phyloP scores from a whole-genome alignment of 1,140 invertebrate genomes.

The Bombus cullumanus region DNA sequence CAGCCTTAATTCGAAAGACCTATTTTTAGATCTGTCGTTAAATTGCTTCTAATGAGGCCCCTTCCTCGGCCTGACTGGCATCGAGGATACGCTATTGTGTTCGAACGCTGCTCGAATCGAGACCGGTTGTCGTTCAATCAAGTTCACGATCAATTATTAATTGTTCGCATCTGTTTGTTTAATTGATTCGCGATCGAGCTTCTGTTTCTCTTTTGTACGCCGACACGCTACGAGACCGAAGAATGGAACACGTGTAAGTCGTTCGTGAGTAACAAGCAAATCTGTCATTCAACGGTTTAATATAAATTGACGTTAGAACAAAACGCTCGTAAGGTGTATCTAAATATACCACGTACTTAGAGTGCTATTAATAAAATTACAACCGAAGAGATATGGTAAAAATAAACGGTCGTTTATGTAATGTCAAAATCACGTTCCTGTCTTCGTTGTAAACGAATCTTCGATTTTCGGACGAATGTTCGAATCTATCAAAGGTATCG shows the following conservation, averaged over 20 bases:
- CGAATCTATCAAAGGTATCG: no score
- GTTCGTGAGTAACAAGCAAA: not conserved
- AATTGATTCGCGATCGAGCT: not conserved
- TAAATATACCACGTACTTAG: not conserved
- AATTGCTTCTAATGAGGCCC: conserved; percentile 72
- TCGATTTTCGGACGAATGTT: no score
- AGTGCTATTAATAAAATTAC: not conserved
- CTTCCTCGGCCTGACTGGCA: conserved; percentile 8
- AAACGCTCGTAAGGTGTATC: not conserved
- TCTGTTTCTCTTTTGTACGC: not conserved
- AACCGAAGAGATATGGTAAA: not conserved
- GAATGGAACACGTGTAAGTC: not conserved
- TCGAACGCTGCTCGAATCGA: conserved; percentile 26
- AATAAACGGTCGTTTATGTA: no score
- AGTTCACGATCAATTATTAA: conserved; percentile 41
- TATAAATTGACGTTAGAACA: not conserved
- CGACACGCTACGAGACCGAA: not conserved
- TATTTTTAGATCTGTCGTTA: conserved; percentile 74
- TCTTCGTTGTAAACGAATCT: not conserved
- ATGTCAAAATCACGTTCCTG: not conserved
- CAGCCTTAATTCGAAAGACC: conserved; percentile 65
- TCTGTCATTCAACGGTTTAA: not conserved
- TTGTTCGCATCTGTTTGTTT: not conserved
- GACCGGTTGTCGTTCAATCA: conserved; percentile 7
- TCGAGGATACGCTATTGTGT: conserved; percentile 45